Evolutionary conservation across 1,140 invertebrate genomes (phyloP).

Genomic region (Camponotus floridanus): DNA sequence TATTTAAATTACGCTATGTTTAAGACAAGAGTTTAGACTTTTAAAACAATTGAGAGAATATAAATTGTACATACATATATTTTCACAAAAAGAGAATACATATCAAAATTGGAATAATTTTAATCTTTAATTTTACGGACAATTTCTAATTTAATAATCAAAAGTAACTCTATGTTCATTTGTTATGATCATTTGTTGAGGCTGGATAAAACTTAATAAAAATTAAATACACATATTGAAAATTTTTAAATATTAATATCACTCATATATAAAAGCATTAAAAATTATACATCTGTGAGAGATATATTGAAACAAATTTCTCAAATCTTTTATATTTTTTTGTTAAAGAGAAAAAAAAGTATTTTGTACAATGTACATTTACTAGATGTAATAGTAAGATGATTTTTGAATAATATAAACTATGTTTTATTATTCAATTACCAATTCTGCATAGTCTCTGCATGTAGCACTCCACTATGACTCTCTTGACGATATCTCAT

Average conservation of each 20-base stretch:
- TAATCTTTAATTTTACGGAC: not conserved
- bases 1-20: constrained; percentile 17
- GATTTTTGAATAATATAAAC: constrained; percentile 5
- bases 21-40: not conserved
- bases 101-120: constrained; percentile 16
- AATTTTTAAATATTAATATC: constrained; percentile 1
- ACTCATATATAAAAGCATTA: constrained; percentile 62
- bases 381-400: constrained; percentile 50
- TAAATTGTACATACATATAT: constrained; percentile 1
- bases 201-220: constrained; percentile 36
- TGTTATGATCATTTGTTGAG: constrained; percentile 12
- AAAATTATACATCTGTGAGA: constrained; percentile 18
- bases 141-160: constrained; percentile 46
- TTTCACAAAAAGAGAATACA: not conserved
- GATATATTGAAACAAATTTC: constrained; percentile 65
- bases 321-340: constrained; percentile 67
- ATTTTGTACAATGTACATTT: constrained; percentile 75
- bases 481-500: constrained; percentile 74
- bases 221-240: constrained; percentile 10
- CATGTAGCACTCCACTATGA: constrained; percentile 71
- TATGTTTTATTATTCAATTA: constrained; percentile 66
- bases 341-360: constrained; percentile 66
- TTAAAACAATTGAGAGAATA: constrained; percentile 1
- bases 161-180: not conserved
- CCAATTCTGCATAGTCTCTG: constrained; percentile 73